Evolutionary conservation across 2,113 vertebrate species (phyloP).

Genomic region (Takifugu bimaculatus): DNA sequence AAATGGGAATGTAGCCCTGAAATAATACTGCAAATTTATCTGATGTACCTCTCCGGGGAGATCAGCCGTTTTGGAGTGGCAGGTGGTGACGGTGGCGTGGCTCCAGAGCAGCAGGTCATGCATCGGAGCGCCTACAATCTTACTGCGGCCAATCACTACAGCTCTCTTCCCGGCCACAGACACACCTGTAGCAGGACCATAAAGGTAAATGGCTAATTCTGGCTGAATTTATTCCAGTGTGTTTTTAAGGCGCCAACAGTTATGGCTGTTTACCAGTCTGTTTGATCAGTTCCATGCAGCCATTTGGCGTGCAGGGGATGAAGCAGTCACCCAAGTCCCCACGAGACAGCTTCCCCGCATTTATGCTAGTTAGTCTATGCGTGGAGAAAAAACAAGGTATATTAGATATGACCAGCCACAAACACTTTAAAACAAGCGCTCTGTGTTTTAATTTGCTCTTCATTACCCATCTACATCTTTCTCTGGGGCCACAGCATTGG

Average conservation of each 20-base stretch:
- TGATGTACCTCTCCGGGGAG: conserved; percentile 83
- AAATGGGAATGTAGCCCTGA: too few species aligned
- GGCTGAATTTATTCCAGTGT: neutral
- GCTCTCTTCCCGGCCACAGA: conserved; percentile 87
- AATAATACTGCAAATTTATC: too few species aligned
- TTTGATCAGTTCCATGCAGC: conserved; percentile 95
- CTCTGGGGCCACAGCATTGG: conserved; percentile 86
- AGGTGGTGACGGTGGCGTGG: conserved; percentile 93
- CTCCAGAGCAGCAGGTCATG: conserved; percentile 94
- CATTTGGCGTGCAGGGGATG: conserved; percentile 95
- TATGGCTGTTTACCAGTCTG: conserved; percentile 78
- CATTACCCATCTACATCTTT: conserved; percentile 97
- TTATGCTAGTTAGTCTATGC: conserved; percentile 88
- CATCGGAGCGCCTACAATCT: conserved; percentile 97
- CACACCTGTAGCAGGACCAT: conserved; percentile 72
- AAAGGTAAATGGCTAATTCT: neutral
- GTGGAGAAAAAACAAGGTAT: conserved; percentile 1
- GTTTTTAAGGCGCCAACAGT: neutral
- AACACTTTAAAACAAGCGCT: too few species aligned
- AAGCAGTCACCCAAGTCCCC: conserved; percentile 92
- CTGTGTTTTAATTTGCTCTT: too few species aligned
- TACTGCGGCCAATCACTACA: conserved; percentile 93
- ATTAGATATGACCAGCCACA: neutral
- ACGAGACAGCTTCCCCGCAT: conserved; percentile 91
- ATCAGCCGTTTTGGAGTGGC: conserved; percentile 89